phyloP scores from a whole-genome alignment of 2,113 vertebrate species.

The Sialia sialis region DNA sequence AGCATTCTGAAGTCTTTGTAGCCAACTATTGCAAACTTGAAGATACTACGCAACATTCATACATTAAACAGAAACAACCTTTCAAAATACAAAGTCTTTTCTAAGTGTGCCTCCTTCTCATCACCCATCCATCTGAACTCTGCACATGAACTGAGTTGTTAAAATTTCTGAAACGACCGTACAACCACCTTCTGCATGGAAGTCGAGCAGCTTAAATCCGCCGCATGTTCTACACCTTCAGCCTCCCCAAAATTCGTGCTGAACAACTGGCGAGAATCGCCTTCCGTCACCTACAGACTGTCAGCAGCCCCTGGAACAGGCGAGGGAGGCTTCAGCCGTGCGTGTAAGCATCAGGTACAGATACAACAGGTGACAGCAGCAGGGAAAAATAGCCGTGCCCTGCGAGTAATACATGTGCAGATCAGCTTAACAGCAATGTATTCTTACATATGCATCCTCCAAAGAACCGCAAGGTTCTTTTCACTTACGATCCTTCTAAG shows the following conservation, averaged over 20 bases:
- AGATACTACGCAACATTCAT: neutral
- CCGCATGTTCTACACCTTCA: neutral
- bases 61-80: neutral
- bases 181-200: neutral
- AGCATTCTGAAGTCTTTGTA: neutral
- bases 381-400: neutral
- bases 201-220: neutral
- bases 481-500: fast-evolving
- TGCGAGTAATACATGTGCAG: neutral
- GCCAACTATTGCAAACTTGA: neutral
- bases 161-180: neutral
- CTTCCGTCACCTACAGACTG: neutral
- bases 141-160: neutral
- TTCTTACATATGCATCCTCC: neutral
- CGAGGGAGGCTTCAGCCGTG: neutral
- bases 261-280: neutral
- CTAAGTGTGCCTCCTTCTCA: neutral
- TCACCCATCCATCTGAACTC: neutral
- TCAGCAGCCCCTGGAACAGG: neutral
- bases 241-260: neutral
- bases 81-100: neutral
- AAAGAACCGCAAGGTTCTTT: neutral
- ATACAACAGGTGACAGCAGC: slow-evolving; percentile 23
- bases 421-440: neutral
- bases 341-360: neutral